Base-by-base conservation (phyloP, 2,888 invertebrate genomes). In the Macaria liturata region DNA sequence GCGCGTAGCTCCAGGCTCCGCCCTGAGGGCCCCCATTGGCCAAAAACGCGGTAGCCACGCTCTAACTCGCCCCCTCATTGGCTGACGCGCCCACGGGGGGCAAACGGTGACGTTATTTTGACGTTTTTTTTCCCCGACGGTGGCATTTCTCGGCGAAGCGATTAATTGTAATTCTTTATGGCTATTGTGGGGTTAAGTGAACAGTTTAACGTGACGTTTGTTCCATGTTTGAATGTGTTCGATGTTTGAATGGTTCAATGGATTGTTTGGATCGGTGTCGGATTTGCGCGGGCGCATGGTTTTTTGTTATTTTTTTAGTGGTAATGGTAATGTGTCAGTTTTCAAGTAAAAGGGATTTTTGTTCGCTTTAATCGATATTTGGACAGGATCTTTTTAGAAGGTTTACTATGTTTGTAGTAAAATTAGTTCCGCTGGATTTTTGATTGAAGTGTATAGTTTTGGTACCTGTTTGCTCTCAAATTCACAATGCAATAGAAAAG, bases 151-250 rank as follows among this genome's bases (percentile, higher is more conserved):
- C 82, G 86, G 76, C 86, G 84, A 79, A 73, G 80, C 87, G 86
- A 88, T 90, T 90, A 91, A 91, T 91, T 88, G 90, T 91, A 84
- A 90, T 90, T 89, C 88, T 87, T 85, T 86, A 88, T 84, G 86
- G 87, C 83, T 78, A 86, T 89, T 86, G 91, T 86, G 84, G 87
- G 88, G 90, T 88, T 89, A 88, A 89, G 88, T 88, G 91, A 88
- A 84, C 87, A 80, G 83, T 84, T 82, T 80, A 72, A 78, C 75
- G 81, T 78, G 83, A 82, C 79, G 84, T 78, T 78, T 80, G 81
- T 76, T 78, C 72, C 63, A 77, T 78, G 76, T 82, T 83, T 81
- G 81, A 76, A 79, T 82, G 76, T 71, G 72, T 70, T 20, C 20
- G 20, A 20, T 20, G 20, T 82, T 83, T 81, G 81, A 76, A 79